Base-by-base conservation (phyloP, 1,140 invertebrate genomes). In the Megalopta genalis region DNA sequence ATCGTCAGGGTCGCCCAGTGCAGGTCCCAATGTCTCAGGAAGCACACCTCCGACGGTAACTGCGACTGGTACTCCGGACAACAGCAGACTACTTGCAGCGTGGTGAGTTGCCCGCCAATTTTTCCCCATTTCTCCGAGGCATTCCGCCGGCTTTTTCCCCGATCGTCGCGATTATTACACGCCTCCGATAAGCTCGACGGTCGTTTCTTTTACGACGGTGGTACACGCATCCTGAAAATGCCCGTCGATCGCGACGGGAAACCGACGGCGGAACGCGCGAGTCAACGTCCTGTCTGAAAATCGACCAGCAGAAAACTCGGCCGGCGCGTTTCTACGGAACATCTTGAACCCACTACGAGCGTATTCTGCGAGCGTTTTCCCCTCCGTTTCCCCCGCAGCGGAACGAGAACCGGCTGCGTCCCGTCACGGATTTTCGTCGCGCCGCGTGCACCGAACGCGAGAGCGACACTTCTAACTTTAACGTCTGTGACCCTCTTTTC, bases 1-100 rank as follows among this genome's bases (percentile, higher is more conserved):
- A 80, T 89, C 74, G 77, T 93, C 39, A 87, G 90, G 66, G 88
- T 89, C 76, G 92, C 90, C n/a, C 91, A 91, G 83, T 93, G 92
- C 86, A 90, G 90, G 86, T 91, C 91, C 18, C 88, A 88, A 75
- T 93, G 92, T 67, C 74, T 93, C 14, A 86, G 85, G 60, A 88
- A 87, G 49, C 88, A 90, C 79, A 91, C 89, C 66, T 27, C 80
- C 21, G 90, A 92, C 64, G 91, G 90, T 9, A 88, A 77, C 9
- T 92, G 91, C 81, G 89, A 91, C 77, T 90, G 88, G 89, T 90
- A 88, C 77, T 39, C 84, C 5, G 89, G 82, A 73, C 86, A 85
- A 10, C 83, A 87, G 25, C 90, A 91, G 73, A 89, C 83, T 42
- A 72, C 87, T 70, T 92, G 91, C 80, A 89, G 83, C 82, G 80